phyloP scores from a whole-genome alignment of 2,797 vertebrate genomes.

The Taenioides sp. region DNA sequence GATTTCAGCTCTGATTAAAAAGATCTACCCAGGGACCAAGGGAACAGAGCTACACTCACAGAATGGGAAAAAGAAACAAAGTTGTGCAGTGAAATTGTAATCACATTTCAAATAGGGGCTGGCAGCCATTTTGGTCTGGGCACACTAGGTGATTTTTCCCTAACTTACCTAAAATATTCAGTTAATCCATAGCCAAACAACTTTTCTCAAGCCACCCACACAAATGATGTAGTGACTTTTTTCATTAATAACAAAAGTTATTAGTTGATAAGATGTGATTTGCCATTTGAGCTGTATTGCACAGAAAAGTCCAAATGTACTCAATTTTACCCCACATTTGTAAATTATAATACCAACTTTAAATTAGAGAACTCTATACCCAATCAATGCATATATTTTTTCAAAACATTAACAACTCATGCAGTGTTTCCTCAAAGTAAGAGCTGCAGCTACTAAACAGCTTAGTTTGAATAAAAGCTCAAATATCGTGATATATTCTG shows the following conservation, averaged over 20 bases:
- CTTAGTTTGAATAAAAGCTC: no score
- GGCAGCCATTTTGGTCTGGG: slow-evolving; percentile 26
- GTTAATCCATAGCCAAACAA: slow-evolving; percentile 20
- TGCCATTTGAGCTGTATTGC: not conserved
- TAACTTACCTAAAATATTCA: slow-evolving; percentile 28
- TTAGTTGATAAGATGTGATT: not conserved
- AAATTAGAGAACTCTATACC: not conserved
- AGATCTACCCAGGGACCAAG: slow-evolving; percentile 5
- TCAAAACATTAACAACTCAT: no score
- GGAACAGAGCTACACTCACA: not conserved
- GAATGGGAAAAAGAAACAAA: slow-evolving; percentile 8
- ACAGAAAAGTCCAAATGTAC: not conserved
- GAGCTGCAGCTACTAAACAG: no score
- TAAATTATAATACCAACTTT: not conserved
- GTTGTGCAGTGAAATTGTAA: slow-evolving; percentile 12
- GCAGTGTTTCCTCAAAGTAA: no score
- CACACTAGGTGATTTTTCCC: slow-evolving; percentile 1
- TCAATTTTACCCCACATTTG: not conserved
- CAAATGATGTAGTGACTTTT: not conserved
- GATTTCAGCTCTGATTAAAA: slow-evolving; percentile 14
- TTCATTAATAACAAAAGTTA: not conserved
- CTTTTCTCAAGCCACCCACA: not conserved
- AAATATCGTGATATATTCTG: no score
- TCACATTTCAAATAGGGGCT: slow-evolving; percentile 11
- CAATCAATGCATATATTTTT: no score